phyloP scores from a whole-genome alignment of 2,888 invertebrate genomes.

The Pollenia griseotomentosa region DNA sequence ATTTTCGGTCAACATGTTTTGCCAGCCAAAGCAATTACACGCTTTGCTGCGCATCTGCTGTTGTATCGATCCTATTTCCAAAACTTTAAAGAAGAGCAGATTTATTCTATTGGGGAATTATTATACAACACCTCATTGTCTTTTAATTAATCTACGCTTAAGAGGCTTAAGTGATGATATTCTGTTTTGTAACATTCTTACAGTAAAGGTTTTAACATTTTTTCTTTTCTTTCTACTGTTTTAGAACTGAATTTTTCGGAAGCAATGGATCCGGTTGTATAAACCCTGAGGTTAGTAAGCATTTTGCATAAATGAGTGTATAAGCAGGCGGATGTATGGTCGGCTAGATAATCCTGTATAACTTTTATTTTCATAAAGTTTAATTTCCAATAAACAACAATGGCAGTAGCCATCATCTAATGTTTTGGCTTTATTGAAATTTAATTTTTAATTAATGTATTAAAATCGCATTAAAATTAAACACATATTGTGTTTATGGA shows the following conservation, averaged over 20 bases:
- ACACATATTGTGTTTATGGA: slow-evolving; percentile 35
- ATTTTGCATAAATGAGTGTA: background rate
- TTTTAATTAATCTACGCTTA: slow-evolving; percentile 63
- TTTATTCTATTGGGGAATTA: slow-evolving; percentile 64
- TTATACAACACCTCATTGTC: slow-evolving; percentile 69
- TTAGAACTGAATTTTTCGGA: no score
- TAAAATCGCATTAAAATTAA: slow-evolving; percentile 60
- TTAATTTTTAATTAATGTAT: slow-evolving; percentile 46
- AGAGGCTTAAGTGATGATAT: slow-evolving; percentile 51
- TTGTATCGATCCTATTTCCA: slow-evolving; percentile 34
- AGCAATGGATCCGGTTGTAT: no score
- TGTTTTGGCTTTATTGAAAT: slow-evolving; percentile 16
- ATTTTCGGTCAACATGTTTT: slow-evolving; percentile 71
- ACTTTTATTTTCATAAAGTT: slow-evolving; percentile 33
- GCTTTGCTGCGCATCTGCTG: slow-evolving; percentile 70
- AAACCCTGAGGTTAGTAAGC: no score
- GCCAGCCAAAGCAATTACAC: slow-evolving; percentile 74
- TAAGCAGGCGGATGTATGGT: background rate
- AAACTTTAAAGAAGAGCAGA: slow-evolving; percentile 4
- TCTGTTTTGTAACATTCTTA: slow-evolving; percentile 4
- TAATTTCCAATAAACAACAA: slow-evolving; percentile 21
- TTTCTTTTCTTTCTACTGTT: background rate
- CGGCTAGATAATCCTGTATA: slow-evolving; percentile 30
- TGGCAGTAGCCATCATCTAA: slow-evolving; percentile 7
- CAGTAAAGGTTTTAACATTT: background rate